These are phyloP conservation scores for Mythimna vitellina DNA, from an alignment of 2,888 invertebrate genomes.

Conservation along the genomic window DNA sequence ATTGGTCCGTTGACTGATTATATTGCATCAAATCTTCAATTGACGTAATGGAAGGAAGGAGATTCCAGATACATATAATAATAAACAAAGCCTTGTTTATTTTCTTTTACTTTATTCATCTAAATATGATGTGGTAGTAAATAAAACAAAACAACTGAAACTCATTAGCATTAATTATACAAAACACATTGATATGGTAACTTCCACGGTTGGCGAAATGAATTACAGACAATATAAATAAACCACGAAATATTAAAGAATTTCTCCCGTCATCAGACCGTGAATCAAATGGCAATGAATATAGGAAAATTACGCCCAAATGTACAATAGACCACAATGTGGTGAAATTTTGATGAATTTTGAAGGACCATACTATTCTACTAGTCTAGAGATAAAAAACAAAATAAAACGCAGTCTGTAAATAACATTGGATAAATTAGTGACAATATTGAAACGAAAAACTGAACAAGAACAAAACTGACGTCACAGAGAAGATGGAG, in stretches of 20 bases:
- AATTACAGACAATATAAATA: background rate
- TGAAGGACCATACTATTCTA: constrained; percentile 39
- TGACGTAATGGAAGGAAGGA: constrained; percentile 30
- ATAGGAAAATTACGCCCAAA: constrained; percentile 65
- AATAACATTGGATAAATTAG: constrained; percentile 49
- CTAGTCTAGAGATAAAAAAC: constrained; percentile 37
- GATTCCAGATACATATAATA: constrained; percentile 22
- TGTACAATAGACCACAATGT: constrained; percentile 64
- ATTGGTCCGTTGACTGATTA: constrained; percentile 24
- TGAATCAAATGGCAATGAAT: constrained; percentile 54
- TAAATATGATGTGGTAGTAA: background rate
- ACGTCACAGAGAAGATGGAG: constrained; percentile 22
- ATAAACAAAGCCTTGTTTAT: constrained; percentile 27
- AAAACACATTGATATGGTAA: constrained; percentile 16
- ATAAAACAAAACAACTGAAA: constrained; percentile 39
- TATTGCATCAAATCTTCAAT: constrained; percentile 25
- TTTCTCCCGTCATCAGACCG: constrained; percentile 52
- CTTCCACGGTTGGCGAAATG: constrained; percentile 20
- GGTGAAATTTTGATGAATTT: constrained; percentile 55
- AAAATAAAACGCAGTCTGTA: constrained; percentile 58
- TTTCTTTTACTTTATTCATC: background rate
- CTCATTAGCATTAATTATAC: constrained; percentile 26
- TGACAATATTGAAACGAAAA: constrained; percentile 26
- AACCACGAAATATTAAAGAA: constrained; percentile 19
- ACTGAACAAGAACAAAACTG: constrained; percentile 19